Evolutionary conservation across 2,113 vertebrate genomes (phyloP).

Genomic region (Typhlomys cinereus): DNA sequence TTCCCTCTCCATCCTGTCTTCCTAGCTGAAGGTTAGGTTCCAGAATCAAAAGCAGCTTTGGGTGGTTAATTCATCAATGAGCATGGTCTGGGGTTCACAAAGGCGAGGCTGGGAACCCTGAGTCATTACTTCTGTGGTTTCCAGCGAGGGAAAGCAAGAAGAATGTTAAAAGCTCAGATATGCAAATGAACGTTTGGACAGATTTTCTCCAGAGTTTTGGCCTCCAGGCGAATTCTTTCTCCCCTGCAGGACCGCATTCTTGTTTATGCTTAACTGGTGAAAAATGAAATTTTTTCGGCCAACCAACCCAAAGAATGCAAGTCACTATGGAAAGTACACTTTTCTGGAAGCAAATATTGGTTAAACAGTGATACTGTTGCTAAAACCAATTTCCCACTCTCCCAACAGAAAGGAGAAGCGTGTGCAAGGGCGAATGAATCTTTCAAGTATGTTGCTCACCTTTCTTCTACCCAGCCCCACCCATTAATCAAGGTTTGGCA

Average conservation of each 20-base stretch:
- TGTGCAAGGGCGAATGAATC: neutral
- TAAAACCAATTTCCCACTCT: neutral
- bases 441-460: neutral
- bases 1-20: neutral
- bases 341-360: conserved; percentile 43
- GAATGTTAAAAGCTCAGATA: neutral
- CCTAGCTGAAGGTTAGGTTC: neutral
- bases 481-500: neutral
- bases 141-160: neutral
- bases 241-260: conserved; percentile 10
- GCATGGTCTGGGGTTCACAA: conserved; percentile 32
- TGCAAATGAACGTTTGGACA: conserved; percentile 33
- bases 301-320: neutral
- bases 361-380: conserved; percentile 1
- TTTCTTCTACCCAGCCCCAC: neutral
- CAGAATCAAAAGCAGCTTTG: neutral
- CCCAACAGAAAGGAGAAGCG: neutral
- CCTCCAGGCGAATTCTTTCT: neutral
- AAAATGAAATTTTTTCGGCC: neutral
- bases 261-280: conserved; percentile 40
- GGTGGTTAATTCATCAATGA: neutral
- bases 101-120: neutral
- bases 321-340: neutral
- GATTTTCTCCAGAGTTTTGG: conserved; percentile 23
- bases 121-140: neutral